phyloP scores from a whole-genome alignment of 2,113 vertebrate genomes.

The Pseudopodoces humilis region DNA sequence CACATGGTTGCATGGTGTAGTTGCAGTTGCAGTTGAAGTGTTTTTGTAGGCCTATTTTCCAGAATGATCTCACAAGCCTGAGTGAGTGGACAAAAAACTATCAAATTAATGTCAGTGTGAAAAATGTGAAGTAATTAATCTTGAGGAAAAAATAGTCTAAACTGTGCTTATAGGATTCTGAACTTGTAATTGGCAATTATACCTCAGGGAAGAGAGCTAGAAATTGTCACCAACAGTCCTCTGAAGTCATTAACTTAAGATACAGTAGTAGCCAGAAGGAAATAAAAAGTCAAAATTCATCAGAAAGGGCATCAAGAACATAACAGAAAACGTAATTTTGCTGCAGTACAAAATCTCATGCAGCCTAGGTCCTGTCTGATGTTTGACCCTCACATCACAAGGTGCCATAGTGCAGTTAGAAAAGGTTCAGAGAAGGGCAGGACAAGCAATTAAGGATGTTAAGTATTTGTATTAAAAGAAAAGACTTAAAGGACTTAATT shows the following conservation, averaged over 20 bases:
- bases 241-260: not conserved
- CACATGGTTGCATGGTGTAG: not conserved
- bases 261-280: not conserved
- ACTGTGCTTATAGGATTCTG: not conserved
- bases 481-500: not conserved
- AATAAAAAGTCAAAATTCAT: not conserved
- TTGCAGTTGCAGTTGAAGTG: not conserved
- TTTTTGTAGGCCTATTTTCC: not conserved
- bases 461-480: not conserved
- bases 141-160: not conserved
- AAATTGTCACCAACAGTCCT: not conserved
- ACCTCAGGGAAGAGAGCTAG: not conserved
- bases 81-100: not conserved
- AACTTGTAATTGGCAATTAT: not conserved
- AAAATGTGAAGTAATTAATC: not conserved
- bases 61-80: not conserved
- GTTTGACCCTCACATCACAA: not conserved
- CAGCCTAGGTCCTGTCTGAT: not conserved
- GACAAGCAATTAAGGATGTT: not conserved
- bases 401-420: not conserved
- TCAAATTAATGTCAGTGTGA: not conserved
- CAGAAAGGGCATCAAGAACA: not conserved
- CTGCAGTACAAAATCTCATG: not conserved
- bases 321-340: not conserved
- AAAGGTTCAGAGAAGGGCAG: not conserved